Percentiles rank a stretch among this genome's conserved stretches.
Conservation (phyloP, 2,113 vertebrate species). For the Pelodiscus sinensis region DNA sequence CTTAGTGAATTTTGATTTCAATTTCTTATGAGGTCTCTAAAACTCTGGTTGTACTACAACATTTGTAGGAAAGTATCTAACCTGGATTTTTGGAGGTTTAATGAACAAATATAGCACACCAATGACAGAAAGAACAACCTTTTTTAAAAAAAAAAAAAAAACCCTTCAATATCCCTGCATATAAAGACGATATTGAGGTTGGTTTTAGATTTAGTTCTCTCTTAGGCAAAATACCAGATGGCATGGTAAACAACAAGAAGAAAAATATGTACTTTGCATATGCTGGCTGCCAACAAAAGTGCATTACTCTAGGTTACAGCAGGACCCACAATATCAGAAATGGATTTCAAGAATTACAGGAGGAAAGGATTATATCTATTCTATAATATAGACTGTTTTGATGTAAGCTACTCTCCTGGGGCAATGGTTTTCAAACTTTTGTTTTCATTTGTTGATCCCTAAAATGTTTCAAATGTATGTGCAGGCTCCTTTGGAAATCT, state of each 20-base stretch:
- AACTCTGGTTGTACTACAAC: not conserved
- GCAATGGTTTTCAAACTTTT: not conserved
- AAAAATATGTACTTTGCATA: constrained; percentile 41
- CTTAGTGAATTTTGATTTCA: not conserved
- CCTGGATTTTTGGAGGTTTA: not conserved
- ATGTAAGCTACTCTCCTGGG: not conserved
- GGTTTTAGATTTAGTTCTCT: constrained; percentile 44
- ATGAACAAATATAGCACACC: not conserved
- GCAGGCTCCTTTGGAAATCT: not conserved
- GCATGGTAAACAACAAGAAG: constrained; percentile 36
- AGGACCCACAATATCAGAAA: constrained; percentile 34
- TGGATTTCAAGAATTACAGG: not conserved
- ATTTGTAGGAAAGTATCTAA: not conserved
- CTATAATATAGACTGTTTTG: not conserved
- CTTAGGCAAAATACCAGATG: constrained; percentile 57
- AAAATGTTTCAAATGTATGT: not conserved
- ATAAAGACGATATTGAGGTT: not conserved
- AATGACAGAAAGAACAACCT: constrained; percentile 29
- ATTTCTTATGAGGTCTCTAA: not conserved
- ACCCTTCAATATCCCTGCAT: not conserved
- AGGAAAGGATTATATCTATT: constrained; percentile 11
- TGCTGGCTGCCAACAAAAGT: constrained; percentile 23
- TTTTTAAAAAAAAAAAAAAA: constrained; percentile 8
- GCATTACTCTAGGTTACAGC: constrained; percentile 26
- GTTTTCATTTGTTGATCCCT: not conserved